Evolutionary conservation across 2,888 invertebrate species (phyloP), one percentile per base, ranked within the genome.

Genomic region (Brachynemurus nebulosus): DNA sequence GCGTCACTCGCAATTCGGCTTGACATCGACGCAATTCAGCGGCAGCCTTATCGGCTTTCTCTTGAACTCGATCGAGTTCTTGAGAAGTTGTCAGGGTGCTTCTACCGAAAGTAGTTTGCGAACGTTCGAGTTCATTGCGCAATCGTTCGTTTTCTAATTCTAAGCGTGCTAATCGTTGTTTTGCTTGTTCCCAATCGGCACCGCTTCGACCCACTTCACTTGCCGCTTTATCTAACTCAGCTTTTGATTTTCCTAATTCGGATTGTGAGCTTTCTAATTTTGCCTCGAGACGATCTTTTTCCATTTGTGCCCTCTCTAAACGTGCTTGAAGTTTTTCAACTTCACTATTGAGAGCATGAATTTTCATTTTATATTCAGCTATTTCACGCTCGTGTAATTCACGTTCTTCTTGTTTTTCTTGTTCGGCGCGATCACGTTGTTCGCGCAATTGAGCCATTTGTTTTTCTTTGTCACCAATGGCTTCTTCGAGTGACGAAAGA

Each of bases 391-490:
- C 90, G 60, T 91, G 90, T 14, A 90, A 69, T 57, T 95, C 95
- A 50, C 93, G 74, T 64, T 97, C 96, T 66, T 96, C 96, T 54
- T 90, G 86, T 60, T 93, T 88, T 58, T 97, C 96, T 54, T 90
- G 86, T 66, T 96, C 95, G 34, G 92, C 89, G 54, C 93, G 76
- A 59, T 96, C 95, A 59, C 95, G 74, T 62, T 96, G 95, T 59
- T 97, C 95, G 53, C 89, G 70, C 50, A 95, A 68, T 62, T 92
- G 93, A 53, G 85, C 81, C 71, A 98, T 93, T 70, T 96, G 96
- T 63, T 92, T 92, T 59, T 97, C 96, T 68, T 95, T 95, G 61
- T 96, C 96, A 40, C 85, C 84, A 54, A 96, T 88, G 11, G 90
- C 90, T 68, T 95, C 95, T 69, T 96, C 95, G 34, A 96, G 74